Evolutionary conservation across 1,140 invertebrate genomes (phyloP), one percentile per base, ranked within the genome.

Genomic region (Laodelphax striatellus): DNA sequence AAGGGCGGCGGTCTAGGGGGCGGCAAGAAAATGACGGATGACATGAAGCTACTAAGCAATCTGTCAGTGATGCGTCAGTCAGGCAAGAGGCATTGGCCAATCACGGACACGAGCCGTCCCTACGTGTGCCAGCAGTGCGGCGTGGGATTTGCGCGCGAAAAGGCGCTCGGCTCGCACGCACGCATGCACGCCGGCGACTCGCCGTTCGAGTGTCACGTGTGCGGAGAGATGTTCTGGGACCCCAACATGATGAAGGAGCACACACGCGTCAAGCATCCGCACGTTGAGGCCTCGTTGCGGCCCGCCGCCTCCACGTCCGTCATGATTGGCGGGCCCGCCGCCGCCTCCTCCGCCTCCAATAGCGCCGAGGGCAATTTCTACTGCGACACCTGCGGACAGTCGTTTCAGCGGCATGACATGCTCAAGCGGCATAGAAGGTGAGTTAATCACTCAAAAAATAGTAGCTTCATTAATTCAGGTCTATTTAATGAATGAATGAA

Each of bases 41-140:
- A 79, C 57, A 71, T 75, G 60, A 65, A 73, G 52, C 62, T 77
- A 24, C 43, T 61, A 14, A 46, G 17, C 14, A 53, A 19, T 17
- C 38, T 41, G 34, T 38, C 34, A 9, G 10, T 38, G 34, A 38
- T 38, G 34, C 24, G 24, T 2, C 34, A 38, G 34, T 38, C 34
- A 9, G 34, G 34, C 34, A 55, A 41, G 19, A 55, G 28, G 3
- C 67, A 77, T 14, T 82, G 77, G 74, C 83, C 84, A 5, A 76
- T 87, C 42, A 80, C 80, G 0, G 87, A 90, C 73, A 80, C 84
- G 1, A 78, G 80, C 22, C 82, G 86, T 60, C 87, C 87, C 0
- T 89, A 90, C 67, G 87, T 89, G 4, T 90, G 88, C 62, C 82
- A 88, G 52, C 81, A 84, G 62, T 90, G 87, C 65, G 87, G 87